Percentiles rank a stretch among this genome's conserved stretches.
Evolutionary conservation across 2,888 invertebrate species (phyloP).

Genomic region (Bimastos eiseni): DNA sequence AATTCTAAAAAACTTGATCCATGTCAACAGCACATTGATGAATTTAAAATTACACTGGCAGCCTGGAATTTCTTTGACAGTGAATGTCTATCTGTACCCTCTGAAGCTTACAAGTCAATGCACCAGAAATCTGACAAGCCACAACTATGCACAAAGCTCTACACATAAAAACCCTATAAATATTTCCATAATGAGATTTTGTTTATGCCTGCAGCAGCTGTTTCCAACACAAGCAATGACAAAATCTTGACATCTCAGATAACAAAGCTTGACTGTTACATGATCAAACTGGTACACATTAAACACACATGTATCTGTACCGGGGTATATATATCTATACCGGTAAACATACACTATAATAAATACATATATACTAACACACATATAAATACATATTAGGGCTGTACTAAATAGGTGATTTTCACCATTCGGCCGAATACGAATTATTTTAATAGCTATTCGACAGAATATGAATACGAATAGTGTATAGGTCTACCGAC

Average conservation of each 20-base stretch:
- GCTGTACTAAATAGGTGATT: no score
- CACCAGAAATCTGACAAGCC: not conserved
- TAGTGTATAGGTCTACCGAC: no score
- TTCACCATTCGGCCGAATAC: no score
- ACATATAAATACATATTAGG: no score
- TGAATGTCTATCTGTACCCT: no score
- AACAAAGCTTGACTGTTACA: not conserved
- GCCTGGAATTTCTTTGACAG: no score
- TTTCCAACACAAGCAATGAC: not conserved
- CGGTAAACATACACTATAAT: not conserved
- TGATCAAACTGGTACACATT: not conserved
- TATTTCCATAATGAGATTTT: not conserved
- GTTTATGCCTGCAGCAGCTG: not conserved
- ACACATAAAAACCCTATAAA: not conserved
- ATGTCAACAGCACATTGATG: not conserved
- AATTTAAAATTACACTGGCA: no score
- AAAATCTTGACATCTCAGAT: not conserved
- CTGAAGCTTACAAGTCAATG: not conserved
- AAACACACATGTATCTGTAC: not conserved
- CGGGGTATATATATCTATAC: no score
- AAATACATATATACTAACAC: no score
- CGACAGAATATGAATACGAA: no score
- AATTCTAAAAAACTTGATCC: not conserved
- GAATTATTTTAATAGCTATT: no score
- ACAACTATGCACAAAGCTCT: not conserved